These are phyloP conservation scores for Tholera decimalis DNA, from an alignment of 2,888 invertebrate species.

Conservation along the genomic window DNA sequence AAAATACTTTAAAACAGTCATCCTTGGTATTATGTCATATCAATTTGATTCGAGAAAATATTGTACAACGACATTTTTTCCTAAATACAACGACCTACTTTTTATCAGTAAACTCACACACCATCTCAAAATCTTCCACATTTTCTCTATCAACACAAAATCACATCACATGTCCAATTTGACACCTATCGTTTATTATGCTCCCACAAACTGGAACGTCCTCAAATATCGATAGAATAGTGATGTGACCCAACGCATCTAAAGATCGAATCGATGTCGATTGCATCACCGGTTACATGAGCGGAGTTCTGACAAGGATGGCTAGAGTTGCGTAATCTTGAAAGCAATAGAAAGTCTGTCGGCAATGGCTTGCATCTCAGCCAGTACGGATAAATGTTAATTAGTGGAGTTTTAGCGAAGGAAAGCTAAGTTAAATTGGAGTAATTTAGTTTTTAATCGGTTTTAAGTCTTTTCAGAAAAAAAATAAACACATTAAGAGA, in stretches of 20 bases:
- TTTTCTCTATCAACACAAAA: conserved; percentile 10
- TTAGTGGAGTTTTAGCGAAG: conserved; percentile 41
- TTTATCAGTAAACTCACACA: neutral
- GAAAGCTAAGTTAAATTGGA: neutral
- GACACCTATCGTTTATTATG: neutral
- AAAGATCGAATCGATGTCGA: conserved; percentile 47
- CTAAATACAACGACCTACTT: neutral
- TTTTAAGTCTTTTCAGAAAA: neutral
- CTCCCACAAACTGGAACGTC: conserved; percentile 29
- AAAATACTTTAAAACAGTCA: too few relatives aligned
- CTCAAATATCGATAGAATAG: conserved; percentile 36
- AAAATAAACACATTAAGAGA: too few relatives aligned
- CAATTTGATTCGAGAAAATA: too few relatives aligned
- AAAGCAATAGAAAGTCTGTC: conserved; percentile 63
- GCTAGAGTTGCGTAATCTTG: conserved; percentile 57
- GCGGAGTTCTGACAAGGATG: conserved; percentile 62
- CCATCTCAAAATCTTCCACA: neutral
- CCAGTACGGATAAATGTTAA: conserved; percentile 48
- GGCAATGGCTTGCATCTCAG: conserved; percentile 32
- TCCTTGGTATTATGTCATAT: too few relatives aligned
- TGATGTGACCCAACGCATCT: conserved; percentile 57
- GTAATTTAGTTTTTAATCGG: too few relatives aligned
- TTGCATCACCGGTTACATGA: conserved; percentile 66
- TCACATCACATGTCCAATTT: neutral
- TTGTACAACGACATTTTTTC: neutral